These are phyloP conservation scores for Orius laevigatus DNA, from an alignment of 1,140 invertebrate species.

Conservation along the genomic window DNA sequence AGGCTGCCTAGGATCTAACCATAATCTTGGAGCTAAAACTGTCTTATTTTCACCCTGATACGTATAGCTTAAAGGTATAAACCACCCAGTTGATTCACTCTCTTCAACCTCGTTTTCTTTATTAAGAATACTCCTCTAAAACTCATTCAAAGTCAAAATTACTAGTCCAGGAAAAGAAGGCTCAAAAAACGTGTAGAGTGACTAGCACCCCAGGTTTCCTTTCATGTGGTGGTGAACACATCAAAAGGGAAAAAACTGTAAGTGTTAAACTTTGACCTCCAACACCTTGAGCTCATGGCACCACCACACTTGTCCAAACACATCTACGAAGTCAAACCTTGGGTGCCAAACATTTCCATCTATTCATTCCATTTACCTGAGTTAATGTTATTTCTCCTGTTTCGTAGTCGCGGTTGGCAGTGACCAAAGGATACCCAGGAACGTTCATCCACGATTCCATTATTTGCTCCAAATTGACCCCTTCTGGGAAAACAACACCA, in stretches of 20 bases:
- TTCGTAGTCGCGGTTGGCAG: slow-evolving; percentile 35
- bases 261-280: slow-evolving; percentile 23
- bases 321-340: too few relatives aligned
- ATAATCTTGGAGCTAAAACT: slow-evolving; percentile 24
- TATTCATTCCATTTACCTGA: slow-evolving; percentile 28
- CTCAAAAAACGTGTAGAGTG: too few relatives aligned
- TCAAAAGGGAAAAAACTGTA: slow-evolving; percentile 29
- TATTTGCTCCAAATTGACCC: slow-evolving; percentile 19
- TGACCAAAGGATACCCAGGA: slow-evolving; percentile 54
- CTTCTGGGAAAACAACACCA: slow-evolving; percentile 16
- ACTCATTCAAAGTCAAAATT: not conserved
- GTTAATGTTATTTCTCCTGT: slow-evolving; percentile 33
- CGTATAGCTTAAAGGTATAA: slow-evolving; percentile 38
- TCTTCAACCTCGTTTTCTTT: slow-evolving; percentile 20
- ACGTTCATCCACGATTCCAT: slow-evolving; percentile 58
- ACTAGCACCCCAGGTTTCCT: too few relatives aligned
- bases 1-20: slow-evolving; percentile 22
- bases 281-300: too few relatives aligned
- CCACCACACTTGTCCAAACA: too few relatives aligned
- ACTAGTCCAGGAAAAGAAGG: too few relatives aligned
- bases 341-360: too few relatives aligned
- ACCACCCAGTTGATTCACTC: slow-evolving; percentile 28
- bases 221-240: slow-evolving; percentile 27
- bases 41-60: slow-evolving; percentile 26
- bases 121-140: slow-evolving; percentile 13